Percentiles rank a stretch among this genome's conserved stretches.
phyloP scores from a whole-genome alignment of 2,888 invertebrate genomes.

The Sinelater perroti region DNA sequence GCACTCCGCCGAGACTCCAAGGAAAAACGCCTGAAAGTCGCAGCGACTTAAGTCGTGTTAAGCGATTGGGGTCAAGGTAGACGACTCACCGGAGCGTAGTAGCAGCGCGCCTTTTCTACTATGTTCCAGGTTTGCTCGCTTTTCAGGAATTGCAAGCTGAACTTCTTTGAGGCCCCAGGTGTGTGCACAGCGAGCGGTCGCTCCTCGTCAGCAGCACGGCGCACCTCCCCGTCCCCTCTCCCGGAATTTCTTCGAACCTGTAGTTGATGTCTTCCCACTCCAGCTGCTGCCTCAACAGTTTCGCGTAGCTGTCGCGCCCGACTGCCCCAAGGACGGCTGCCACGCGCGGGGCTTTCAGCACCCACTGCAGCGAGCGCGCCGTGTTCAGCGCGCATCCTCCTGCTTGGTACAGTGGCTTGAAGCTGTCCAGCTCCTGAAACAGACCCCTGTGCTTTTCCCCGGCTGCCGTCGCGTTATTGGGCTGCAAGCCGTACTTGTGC shows the following conservation, averaged over 20 bases:
- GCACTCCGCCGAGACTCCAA: conserved; percentile 41
- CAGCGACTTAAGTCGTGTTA: background rate
- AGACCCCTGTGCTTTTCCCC: conserved; percentile 27
- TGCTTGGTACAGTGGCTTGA: conserved; percentile 31
- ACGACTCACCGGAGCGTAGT: conserved; percentile 47
- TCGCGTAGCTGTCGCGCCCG: conserved; percentile 42
- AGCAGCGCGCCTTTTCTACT: conserved; percentile 34
- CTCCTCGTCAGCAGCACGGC: conserved; percentile 43
- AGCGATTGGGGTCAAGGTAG: background rate
- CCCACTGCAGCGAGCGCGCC: conserved; percentile 40
- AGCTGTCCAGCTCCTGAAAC: conserved; percentile 37
- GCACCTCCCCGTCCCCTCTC: conserved; percentile 42
- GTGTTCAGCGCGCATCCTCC: conserved; percentile 48
- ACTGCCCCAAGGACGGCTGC: conserved; percentile 43
- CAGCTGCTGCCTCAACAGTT: conserved; percentile 39
- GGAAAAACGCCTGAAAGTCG: conserved; percentile 48
- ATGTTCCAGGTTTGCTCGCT: conserved; percentile 16
- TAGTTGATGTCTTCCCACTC: conserved; percentile 36
- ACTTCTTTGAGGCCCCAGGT: conserved; percentile 44
- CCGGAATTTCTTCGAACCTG: conserved; percentile 33
- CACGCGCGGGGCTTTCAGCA: conserved; percentile 24
- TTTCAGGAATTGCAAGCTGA: conserved; percentile 34
- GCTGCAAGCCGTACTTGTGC: conserved; percentile 40
- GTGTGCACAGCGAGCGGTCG: conserved; percentile 46
- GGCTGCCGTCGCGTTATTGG: conserved; percentile 39